Base-by-base conservation (phyloP, 2,888 invertebrate species). In the Aethes cnicana region DNA sequence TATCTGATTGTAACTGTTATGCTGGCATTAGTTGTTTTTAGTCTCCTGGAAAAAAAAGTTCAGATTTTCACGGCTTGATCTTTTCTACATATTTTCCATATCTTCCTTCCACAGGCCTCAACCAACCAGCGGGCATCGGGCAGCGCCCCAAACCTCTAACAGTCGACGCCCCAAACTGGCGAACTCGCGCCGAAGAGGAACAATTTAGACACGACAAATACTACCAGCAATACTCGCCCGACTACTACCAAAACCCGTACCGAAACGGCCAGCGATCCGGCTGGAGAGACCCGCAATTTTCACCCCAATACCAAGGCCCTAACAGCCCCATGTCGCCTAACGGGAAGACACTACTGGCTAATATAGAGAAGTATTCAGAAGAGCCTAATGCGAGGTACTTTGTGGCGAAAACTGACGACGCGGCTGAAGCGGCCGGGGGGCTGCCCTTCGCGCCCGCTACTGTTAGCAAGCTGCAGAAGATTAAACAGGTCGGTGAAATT, bases 61-160 rank as follows among this genome's bases (percentile, higher is more conserved):
- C n/a, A n/a, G n/a, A n/a, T n/a, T n/a, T n/a, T n/a, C n/a, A n/a
- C n/a, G n/a, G n/a, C n/a, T n/a, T n/a, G n/a, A n/a, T n/a, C n/a
- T n/a, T n/a, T n/a, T n/a, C n/a, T n/a, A n/a, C n/a, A n/a, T n/a
- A n/a, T n/a, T n/a, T n/a, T n/a, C n/a, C n/a, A n/a, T n/a, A n/a
- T n/a, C n/a, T n/a, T n/a, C n/a, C n/a, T n/a, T n/a, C n/a, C n/a
- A n/a, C 21, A 39, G 93, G 94, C 0, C 77, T 96, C 3, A 91
- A 90, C 47, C 94, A 94, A 66, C 95, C 95, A 0, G 81, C 90
- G 4, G 95, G 95, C 0, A 93, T 96, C 53, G 95, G 95, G 0
- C 94, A 94, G 72, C 86, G 94, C 42, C 96, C 96, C 0, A 91
- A 93, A 61, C 94, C 94, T 2, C 79, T 93, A n/a, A 88, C 91